Base-by-base conservation (phyloP, 2,797 vertebrate species). In the Cuniculus paca region DNA sequence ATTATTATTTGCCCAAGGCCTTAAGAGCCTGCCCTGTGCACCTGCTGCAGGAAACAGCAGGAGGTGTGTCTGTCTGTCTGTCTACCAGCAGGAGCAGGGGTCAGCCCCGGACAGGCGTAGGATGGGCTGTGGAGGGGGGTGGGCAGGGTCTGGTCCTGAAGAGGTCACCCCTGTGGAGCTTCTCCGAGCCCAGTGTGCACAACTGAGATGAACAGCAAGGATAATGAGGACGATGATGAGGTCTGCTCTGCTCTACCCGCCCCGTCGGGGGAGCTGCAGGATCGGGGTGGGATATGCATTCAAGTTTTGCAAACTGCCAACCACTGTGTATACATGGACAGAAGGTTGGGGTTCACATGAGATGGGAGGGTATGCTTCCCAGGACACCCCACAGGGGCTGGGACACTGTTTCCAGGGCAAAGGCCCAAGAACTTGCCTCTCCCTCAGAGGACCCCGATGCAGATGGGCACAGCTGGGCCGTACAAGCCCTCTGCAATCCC, bases 201-300 rank as follows among this genome's bases (percentile, higher is more conserved):
- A 34, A 42, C 39, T 90, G 83, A 78, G 1, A 3, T 20, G 34
- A 54, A 19, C 10, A 16, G 45, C 6, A 20, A 17, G 20, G 65
- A 77, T 2, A 1, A 48, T 7, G 80, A 88, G 0, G 34, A 31
- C 0, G 26, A 28, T 2, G 48, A 72, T 9, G 36, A 42, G 45
- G 42, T 2, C 36, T 31, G 17, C 63, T 65, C 63, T 39, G 68
- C 36, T 3, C 6, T 52, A 12, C 24, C 45, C 26, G 28, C 13
- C 34, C 24, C 0, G 10, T 1, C 0, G 60, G 54, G 12, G 16
- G 13, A 24, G 26, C 34, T 31, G 9, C 11, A 13, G 26, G n/a
- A 24, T 6, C 1, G 70, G 68, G 72, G 14, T 28, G 13, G 42
- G 68, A 11, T 28, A 48, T 11, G 82, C 34, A 36, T 34, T 48